Evolutionary conservation across 30 jellyfish, hydroid and myxozoan species (phyloP).

Genomic region (Calvadosia cruxmelitensis): DNA sequence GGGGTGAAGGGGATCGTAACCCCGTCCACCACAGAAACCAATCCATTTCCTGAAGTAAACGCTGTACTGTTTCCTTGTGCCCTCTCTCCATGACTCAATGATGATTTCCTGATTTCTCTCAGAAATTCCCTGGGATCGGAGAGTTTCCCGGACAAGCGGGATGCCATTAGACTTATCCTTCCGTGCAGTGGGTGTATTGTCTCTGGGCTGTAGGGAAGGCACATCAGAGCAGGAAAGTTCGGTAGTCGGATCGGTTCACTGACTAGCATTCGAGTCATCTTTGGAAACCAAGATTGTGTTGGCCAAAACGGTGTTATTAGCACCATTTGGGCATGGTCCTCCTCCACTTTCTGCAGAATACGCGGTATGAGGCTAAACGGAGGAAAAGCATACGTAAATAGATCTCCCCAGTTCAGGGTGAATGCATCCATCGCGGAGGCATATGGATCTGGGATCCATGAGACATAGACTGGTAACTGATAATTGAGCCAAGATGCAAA

Average conservation of each 20-base stretch:
- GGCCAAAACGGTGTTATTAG: slow-evolving; percentile 5
- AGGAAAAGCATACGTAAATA: slow-evolving; percentile 6
- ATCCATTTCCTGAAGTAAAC: neutral
- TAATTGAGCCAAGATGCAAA: slow-evolving; percentile 8
- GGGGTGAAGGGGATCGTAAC: neutral
- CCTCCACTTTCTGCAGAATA: neutral
- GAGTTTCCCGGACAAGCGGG: neutral
- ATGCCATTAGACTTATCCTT: neutral
- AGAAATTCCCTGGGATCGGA: neutral
- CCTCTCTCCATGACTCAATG: slow-evolving; percentile 1
- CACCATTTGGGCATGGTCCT: slow-evolving; percentile 11
- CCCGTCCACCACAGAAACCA: neutral
- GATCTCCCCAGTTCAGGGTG: neutral
- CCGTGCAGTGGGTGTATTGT: neutral
- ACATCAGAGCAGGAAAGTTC: no score
- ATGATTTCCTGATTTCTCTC: neutral
- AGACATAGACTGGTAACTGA: neutral
- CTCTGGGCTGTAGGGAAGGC: neutral
- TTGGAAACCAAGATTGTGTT: slow-evolving; percentile 8
- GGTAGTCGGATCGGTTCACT: neutral
- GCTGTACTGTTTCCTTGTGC: neutral
- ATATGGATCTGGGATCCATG: slow-evolving; percentile 16
- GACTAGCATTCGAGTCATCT: neutral
- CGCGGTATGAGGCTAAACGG: slow-evolving; percentile 7
- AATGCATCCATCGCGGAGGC: slow-evolving; percentile 6